Evolutionary conservation across 2,888 invertebrate species (phyloP).

Genomic region (Drosophila macrospina): DNA sequence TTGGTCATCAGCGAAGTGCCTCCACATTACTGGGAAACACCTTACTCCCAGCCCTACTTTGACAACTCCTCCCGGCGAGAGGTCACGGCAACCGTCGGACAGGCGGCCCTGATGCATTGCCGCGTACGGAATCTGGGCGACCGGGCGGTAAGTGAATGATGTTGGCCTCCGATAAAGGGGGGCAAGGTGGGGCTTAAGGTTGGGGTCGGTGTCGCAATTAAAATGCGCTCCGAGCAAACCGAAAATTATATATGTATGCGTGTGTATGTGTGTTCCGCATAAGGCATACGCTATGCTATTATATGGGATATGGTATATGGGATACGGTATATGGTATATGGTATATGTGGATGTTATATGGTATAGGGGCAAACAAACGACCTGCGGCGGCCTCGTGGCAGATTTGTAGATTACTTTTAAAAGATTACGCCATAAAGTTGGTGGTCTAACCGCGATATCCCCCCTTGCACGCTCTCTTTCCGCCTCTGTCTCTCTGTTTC

Average conservation of each 20-base stretch:
- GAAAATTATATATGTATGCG: slow-evolving; percentile 57
- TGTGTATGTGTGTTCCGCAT: slow-evolving; percentile 49
- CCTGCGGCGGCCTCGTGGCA: slow-evolving; percentile 77
- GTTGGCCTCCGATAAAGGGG: slow-evolving; percentile 6
- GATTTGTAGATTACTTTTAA: slow-evolving; percentile 80
- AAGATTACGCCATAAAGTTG: slow-evolving; percentile 80
- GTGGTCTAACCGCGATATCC: slow-evolving; percentile 60
- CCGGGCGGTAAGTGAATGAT: slow-evolving; percentile 90
- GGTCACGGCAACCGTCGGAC: slow-evolving; percentile 94
- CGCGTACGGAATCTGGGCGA: slow-evolving; percentile 94
- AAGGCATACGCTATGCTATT: slow-evolving; percentile 24
- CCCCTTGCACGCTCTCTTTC: not conserved
- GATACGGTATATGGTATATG: slow-evolving; percentile 3
- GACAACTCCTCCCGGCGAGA: slow-evolving; percentile 94
- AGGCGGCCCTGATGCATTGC: slow-evolving; percentile 94
- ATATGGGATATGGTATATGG: not conserved
- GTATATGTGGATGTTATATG: slow-evolving; percentile 9
- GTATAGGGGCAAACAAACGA: slow-evolving; percentile 69
- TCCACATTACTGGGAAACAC: slow-evolving; percentile 86
- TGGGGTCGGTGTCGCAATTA: slow-evolving; percentile 62
- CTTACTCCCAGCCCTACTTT: slow-evolving; percentile 94
- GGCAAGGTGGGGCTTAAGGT: not conserved
- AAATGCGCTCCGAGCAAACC: slow-evolving; percentile 59
- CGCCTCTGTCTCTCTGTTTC: slow-evolving; percentile 1
- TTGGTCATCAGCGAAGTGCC: slow-evolving; percentile 84